Evolutionary conservation across 1,140 invertebrate species (phyloP).

Genomic region (Hestina assimilis): DNA sequence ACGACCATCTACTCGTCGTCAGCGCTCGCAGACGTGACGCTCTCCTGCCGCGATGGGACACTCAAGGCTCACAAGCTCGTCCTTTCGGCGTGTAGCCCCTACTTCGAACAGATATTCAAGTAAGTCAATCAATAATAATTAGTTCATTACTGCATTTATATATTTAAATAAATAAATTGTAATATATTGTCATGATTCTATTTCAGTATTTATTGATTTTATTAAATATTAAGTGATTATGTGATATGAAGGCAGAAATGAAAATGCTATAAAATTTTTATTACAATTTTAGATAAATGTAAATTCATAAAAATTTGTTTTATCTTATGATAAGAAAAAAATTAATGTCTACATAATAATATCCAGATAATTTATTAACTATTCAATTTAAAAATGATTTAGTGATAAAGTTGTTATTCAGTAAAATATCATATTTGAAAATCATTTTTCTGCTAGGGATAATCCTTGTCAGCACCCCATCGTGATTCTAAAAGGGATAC

Average conservation of each 20-base stretch:
- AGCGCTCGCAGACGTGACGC: conserved; percentile 82
- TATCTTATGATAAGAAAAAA: conserved; percentile 58
- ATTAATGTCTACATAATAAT: conserved; percentile 42
- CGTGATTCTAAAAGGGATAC: conserved; percentile 84
- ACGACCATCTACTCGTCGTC: conserved; percentile 84
- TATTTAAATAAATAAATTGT: background rate
- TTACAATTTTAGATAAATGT: conserved; percentile 25
- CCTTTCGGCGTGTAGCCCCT: conserved; percentile 86
- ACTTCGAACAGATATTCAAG: conserved; percentile 87
- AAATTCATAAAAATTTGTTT: conserved; percentile 43
- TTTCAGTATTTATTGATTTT: background rate
- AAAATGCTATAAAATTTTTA: background rate
- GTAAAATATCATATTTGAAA: background rate
- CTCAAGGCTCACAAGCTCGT: conserved; percentile 85
- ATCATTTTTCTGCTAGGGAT: conserved; percentile 66
- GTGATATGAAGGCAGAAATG: background rate
- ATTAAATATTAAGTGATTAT: background rate
- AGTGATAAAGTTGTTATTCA: conserved; percentile 29
- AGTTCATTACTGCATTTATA: conserved; percentile 10
- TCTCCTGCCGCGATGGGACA: conserved; percentile 82
- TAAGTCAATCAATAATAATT: conserved; percentile 46
- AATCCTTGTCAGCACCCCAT: conserved; percentile 87
- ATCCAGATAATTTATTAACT: conserved; percentile 47
- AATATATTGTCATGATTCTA: background rate
- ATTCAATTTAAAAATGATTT: conserved; percentile 36